Base-by-base conservation (phyloP, 2,888 invertebrate genomes). In the Alentia gelatinosa region DNA sequence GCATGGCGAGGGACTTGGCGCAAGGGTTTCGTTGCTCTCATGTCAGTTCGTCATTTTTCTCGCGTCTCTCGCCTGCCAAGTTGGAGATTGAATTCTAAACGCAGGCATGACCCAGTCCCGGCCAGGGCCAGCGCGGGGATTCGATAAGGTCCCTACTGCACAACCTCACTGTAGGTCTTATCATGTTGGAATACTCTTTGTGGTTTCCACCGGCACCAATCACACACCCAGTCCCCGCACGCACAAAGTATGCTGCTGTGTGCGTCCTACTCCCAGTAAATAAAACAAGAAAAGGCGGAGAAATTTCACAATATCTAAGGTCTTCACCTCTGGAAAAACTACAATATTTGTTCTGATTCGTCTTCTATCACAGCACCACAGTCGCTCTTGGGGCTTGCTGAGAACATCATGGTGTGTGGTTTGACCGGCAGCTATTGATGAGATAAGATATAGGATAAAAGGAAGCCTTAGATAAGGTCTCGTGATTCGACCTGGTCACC, bases 371-470 rank as follows among this genome's bases (percentile, higher is more conserved):
- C 15, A 12, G 47, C 15, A 42, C 47, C 47, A 42, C 47, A 42
- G 47, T 42, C 15, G 7, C 15, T 42, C 47, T 42, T 19, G 19
- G 56, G 56, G 12, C 56, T n/a, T n/a, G 19, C 19, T 56, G 56
- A n/a, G 19, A 3, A n/a, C n/a, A 56, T 56, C 19, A 47, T 68
- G 26, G 4, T 26, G 74, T 74, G 26, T 74, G 74, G 74, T 74
- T 74, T 74, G 74, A 74, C 30, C 74, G 74, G 33, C 30, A 26
- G 15, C 30, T 33, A 74, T 5, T 74, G 74, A 74, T 74, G 74
- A 74, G 74, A 74, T 74, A 74, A 74, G 74, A 74, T 74, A 74
- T 33, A 26, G 74, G 74, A 74, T 74, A 74, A 74, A 74, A 74
- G 74, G 74, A 26, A 74, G 26, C 56, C 56, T 56, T n/a, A 19